Evolutionary conservation across 1,140 invertebrate genomes (phyloP), one percentile per base, ranked within the genome.

Genomic region (Ceratoteleas bidentatus): DNA sequence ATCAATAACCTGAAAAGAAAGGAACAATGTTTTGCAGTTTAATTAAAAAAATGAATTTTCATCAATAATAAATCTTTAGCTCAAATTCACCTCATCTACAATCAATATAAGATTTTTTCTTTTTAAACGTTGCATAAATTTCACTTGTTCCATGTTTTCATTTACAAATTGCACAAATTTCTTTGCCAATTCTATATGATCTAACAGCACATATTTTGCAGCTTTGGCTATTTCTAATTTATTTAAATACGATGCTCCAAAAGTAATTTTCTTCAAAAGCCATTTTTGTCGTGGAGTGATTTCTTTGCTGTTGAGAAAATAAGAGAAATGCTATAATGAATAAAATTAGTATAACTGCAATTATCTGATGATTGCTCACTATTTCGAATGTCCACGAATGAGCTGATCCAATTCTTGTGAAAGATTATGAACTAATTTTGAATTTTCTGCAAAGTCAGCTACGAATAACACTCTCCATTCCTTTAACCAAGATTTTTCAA

Each of bases 401-500:
- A 93, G 79, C 73, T 90, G 90, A 24, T 93, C 85, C 9, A 94
- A 86, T 75, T 90, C 91, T 10, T 90, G 76, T 32, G 87, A 84
- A 10, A 93, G 81, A 4, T 74, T 84, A 60, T 78, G 64, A 45
- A 85, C 78, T 52, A 88, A 45, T 14, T 81, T 65, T 14, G 83
- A 66, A 11, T 89, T 69, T 73, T 93, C 92, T 15, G 90, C 47
- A 13, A 92, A 84, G 85, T 93, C 92, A 13, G 94, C 94, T 4
- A 93, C 90, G 43, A 95, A 90, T 50, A 95, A 83, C 56, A 93
- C 88, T 84, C 92, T 93, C 93, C 93, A 95, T 38, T 93, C 92
- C 40, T 93, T 92, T 2, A 95, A 88, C 94, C 94, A 95, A 34
- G 92, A 87, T 10, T 91, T 91, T 76, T 95, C 94, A 85, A 95